A percentile compares a stretch with the other conserved stretches of the same genome.
Conservation (phyloP, 2,797 vertebrate species). For the Clarias laeviceps region DNA sequence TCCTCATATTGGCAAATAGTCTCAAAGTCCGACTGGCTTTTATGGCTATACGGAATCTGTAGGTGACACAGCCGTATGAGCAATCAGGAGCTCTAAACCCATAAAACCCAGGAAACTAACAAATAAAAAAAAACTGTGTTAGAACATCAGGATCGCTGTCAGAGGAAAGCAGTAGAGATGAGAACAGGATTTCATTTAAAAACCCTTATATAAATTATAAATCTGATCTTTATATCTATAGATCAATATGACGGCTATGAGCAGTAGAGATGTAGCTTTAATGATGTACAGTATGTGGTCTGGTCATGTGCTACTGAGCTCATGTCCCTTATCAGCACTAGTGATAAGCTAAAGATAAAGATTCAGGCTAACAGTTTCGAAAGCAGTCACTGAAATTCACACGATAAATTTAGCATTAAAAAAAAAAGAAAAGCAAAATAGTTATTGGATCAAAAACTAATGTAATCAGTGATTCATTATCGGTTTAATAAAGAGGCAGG, state of each 20-base stretch:
- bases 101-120: neutral
- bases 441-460: neutral
- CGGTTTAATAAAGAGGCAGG: neutral
- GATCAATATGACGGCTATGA: neutral
- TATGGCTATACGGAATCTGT: slow-evolving; percentile 10
- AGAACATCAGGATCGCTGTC: neutral
- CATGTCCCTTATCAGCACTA: slow-evolving; percentile 8
- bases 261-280: neutral
- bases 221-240: neutral
- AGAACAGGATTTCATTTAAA: neutral
- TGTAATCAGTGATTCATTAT: neutral
- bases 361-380: neutral
- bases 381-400: neutral
- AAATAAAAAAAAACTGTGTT: neutral
- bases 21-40: slow-evolving; percentile 20
- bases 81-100: neutral
- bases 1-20: neutral
- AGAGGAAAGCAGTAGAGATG: neutral
- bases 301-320: slow-evolving; percentile 24
- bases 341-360: slow-evolving; percentile 23
- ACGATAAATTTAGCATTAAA: neutral
- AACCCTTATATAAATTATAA: neutral
- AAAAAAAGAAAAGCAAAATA: neutral
- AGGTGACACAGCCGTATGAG: neutral
- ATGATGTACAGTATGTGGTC: neutral